Evolutionary conservation across 2,113 vertebrate species (phyloP).

Genomic region (Glaucomys volans): DNA sequence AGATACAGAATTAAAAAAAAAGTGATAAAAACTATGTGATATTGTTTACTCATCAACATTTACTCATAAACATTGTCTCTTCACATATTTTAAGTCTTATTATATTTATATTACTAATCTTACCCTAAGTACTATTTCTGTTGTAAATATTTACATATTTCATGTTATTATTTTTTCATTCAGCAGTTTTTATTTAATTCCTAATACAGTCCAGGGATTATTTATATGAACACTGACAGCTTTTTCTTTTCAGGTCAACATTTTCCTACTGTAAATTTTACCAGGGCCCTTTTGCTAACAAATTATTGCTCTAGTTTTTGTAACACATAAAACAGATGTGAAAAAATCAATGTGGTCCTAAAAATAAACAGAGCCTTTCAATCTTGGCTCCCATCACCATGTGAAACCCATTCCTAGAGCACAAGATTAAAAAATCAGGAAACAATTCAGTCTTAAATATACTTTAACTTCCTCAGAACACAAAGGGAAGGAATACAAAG

Average conservation of each 20-base stretch:
- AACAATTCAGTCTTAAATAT: neutral
- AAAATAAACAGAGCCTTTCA: slow-evolving; percentile 44
- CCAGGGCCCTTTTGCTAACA: neutral
- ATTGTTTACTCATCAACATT: too few species aligned
- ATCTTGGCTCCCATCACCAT: neutral
- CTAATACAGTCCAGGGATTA: neutral
- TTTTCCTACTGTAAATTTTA: slow-evolving; percentile 37
- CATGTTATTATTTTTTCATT: neutral
- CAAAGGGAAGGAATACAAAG: neutral
- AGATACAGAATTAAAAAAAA: neutral
- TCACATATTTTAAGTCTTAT: neutral
- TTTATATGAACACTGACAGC: neutral
- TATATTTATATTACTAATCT: neutral
- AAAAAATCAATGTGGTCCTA: slow-evolving; percentile 29
- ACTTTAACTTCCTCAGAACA: neutral
- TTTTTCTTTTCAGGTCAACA: neutral
- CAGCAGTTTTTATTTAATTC: neutral
- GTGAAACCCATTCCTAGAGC: neutral
- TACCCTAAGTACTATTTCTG: neutral
- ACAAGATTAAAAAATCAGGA: slow-evolving; percentile 43
- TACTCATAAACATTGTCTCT: neutral
- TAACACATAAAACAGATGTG: slow-evolving; percentile 23
- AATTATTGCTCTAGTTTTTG: slow-evolving; percentile 29
- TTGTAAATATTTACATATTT: neutral
- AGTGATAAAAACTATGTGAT: neutral